Base-by-base conservation (phyloP, 1,140 invertebrate genomes). In the Parasteatoda tepidariorum region DNA sequence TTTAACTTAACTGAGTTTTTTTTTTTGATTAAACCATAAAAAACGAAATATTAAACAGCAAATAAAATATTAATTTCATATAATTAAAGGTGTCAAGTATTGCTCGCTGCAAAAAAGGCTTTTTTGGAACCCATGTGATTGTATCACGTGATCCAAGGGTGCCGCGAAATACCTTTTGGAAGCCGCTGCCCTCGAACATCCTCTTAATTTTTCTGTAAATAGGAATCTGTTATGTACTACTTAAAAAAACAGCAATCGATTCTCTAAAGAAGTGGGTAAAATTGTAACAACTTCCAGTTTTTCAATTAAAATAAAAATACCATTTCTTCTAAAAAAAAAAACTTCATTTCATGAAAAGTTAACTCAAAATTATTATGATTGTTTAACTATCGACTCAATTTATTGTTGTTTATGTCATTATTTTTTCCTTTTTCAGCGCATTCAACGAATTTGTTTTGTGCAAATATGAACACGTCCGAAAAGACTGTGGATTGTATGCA, bases 381-480 rank as follows among this genome's bases (percentile, higher is more conserved):
- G 41, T 48, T 48, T 9, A 7, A 9, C 7, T 48, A 9, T n/a
- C n/a, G n/a, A 48, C 18, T 48, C 18, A 18, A 9, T 48, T 9
- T 18, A 48, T 15, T 62, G 26, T 11, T 11, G 18, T 15, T 62
- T 26, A 22, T 22, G 26, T 24, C 11, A 11, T 73, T 22, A 33
- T 2, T 75, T 18, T 67, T 74, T 15, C 54, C 18, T 54, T 9
- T 76, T 76, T 2, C 34, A 86, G 85, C 74, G 85, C 85, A 13
- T 85, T 86, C 54, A 81, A 83, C 24, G 85, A 85, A n/a, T 85
- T 86, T 54, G 85, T 85, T 2, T 54, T 66, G 3, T 86, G 85
- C 71, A 86, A 85, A 34, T 66, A 85, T 26, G 5, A 24, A 2
- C 78, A 86, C 41, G 85, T 86, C 6, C 26, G 57, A 11, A 62